These are phyloP conservation scores for Drosophila borborema DNA, from an alignment of 2,888 invertebrate species.

Conservation along the genomic window DNA sequence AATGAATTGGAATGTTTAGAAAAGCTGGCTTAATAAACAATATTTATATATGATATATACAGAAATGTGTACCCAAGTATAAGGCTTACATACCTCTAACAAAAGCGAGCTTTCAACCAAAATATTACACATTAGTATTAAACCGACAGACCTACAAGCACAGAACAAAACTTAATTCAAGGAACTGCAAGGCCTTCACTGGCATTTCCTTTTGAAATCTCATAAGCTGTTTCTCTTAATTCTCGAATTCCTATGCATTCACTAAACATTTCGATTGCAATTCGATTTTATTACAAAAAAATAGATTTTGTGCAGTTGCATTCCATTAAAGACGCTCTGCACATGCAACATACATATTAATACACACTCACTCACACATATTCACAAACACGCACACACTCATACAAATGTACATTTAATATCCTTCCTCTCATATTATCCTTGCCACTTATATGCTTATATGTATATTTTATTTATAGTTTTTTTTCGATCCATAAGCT, in stretches of 20 bases:
- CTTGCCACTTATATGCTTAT: slow-evolving; percentile 43
- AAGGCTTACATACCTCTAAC: neutral
- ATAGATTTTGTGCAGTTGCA: neutral
- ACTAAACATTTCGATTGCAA: neutral
- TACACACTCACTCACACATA: neutral
- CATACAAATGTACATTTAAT: slow-evolving; percentile 7
- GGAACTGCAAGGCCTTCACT: no score
- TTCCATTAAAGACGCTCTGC: no score
- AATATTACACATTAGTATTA: neutral
- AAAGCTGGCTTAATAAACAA: neutral
- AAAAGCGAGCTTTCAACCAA: neutral
- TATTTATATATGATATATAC: neutral
- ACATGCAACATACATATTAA: no score
- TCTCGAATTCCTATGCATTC: neutral
- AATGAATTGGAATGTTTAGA: neutral
- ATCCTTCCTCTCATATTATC: slow-evolving; percentile 27
- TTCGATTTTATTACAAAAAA: neutral
- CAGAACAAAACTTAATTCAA: neutral
- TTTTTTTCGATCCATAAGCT: slow-evolving; percentile 46
- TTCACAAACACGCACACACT: neutral
- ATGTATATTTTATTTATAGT: slow-evolving; percentile 66
- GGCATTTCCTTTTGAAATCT: neutral
- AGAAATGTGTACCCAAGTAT: neutral
- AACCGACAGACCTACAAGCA: neutral
- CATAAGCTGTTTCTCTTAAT: neutral